Base-by-base conservation (phyloP, 2,888 invertebrate species). In the Magallana nippona region DNA sequence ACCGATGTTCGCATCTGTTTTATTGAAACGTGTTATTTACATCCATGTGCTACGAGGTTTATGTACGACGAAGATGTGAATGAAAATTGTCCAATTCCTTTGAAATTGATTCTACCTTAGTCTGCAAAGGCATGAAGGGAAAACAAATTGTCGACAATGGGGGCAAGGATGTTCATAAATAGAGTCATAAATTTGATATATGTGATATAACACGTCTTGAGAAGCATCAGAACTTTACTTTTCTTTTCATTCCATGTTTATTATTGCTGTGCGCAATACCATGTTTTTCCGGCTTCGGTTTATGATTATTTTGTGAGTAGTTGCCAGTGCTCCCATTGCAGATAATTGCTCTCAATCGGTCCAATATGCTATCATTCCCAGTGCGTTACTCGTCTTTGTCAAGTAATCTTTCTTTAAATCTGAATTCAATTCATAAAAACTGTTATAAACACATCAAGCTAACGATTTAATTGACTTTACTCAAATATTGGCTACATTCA, bases 81-180 rank as follows among this genome's bases (percentile, higher is more conserved):
- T 71, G 71, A 71, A 71, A 71, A 71, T 71, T 27, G 44, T 32
- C 71, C 32, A 27, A 27, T 32, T 60, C 71, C 71, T 71, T 71
- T 71, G 71, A 71, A 71, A 71, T 22, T 71, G 15, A 27, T 27
- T 71, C 44, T 44, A 44, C 44, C 44, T 44, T 44, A 44, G 44
- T 44, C 44, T 71, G 27, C 32, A 32, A 22, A 27, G 13, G 32
- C 71, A 71, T 71, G 22, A 13, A 13, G 71, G 17, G 71, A 27
- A 71, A 71, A 71, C 32, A 71, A 71, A 71, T 71, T 10, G 71
- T 71, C 32, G 22, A 71, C 71, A 32, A 11, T 22, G 5, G 22
- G 71, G 15, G 71, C 71, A 27, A 10, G 13, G 71, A 27, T 27
- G 71, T 71, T 71, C 32, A 71, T 71, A 13, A 71, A 15, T 15